Conservation (phyloP, 2,113 vertebrate species). For the Nothobranchius furzeri region DNA sequence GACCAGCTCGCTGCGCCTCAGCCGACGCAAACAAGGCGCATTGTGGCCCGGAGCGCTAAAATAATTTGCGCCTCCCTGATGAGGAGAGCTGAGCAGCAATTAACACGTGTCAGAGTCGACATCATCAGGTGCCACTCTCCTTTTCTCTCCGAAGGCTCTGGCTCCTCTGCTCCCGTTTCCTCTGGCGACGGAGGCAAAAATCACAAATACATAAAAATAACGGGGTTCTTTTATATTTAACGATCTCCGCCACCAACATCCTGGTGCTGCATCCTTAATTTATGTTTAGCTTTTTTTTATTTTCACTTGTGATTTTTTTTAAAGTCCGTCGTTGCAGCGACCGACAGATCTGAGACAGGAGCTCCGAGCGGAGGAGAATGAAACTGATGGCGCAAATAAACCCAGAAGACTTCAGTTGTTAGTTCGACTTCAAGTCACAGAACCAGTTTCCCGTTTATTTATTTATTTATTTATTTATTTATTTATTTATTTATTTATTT, state of each 20-base stretch:
- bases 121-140: conserved; percentile 96
- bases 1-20: conserved; percentile 41
- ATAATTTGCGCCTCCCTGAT: conserved; percentile 94
- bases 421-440: background rate
- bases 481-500: too few relatives aligned
- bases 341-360: conserved; percentile 78
- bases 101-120: conserved; percentile 97
- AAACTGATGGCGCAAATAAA: too few relatives aligned
- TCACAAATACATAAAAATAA: background rate
- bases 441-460: too few relatives aligned
- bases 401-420: too few relatives aligned
- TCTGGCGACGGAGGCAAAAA: conserved; percentile 69
- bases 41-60: conserved; percentile 80
- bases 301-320: background rate
- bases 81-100: conserved; percentile 94
- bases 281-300: conserved; percentile 48
- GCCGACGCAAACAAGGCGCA: conserved; percentile 61
- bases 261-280: conserved; percentile 78
- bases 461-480: too few relatives aligned
- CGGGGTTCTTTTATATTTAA: conserved; percentile 85
- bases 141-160: conserved; percentile 86
- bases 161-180: conserved; percentile 32
- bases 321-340: conserved; percentile 76
- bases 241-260: conserved; percentile 86
- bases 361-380: conserved; percentile 25